These are phyloP conservation scores for Pammene aurita DNA, from an alignment of 2,888 invertebrate species.

Conservation along the genomic window DNA sequence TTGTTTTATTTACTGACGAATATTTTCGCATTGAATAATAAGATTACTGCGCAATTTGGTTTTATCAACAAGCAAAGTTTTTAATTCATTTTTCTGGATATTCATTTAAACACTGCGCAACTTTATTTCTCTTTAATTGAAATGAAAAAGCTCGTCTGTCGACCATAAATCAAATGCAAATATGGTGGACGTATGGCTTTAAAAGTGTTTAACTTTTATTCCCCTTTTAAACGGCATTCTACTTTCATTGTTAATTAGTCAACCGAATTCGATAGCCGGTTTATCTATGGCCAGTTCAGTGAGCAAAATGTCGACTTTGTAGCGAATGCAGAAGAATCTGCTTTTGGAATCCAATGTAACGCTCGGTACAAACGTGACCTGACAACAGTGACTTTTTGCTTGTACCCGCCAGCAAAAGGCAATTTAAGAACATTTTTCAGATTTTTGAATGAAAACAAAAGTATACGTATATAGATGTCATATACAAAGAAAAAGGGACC, in stretches of 20 bases:
- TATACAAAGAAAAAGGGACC: no score
- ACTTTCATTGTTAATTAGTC: slow-evolving; percentile 33
- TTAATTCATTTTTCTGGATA: slow-evolving; percentile 13
- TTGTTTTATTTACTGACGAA: no score
- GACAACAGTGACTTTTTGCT: slow-evolving; percentile 21
- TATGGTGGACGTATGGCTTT: slow-evolving; percentile 17
- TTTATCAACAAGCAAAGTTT: not conserved
- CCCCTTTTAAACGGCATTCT: slow-evolving; percentile 10
- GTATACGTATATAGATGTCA: no score
- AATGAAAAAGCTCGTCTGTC: slow-evolving; percentile 16
- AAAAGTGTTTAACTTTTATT: slow-evolving; percentile 30
- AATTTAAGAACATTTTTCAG: slow-evolving; percentile 3
- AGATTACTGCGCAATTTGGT: not conserved
- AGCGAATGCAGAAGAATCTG: slow-evolving; percentile 19
- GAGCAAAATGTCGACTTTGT: slow-evolving; percentile 24
- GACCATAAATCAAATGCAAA: slow-evolving; percentile 29
- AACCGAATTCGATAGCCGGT: slow-evolving; percentile 33
- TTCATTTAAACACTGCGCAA: slow-evolving; percentile 13
- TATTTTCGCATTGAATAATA: no score
- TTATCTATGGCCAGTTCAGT: slow-evolving; percentile 34
- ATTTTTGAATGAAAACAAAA: no score
- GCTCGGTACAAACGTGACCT: slow-evolving; percentile 8
- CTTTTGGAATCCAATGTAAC: slow-evolving; percentile 18
- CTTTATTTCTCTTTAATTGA: slow-evolving; percentile 24
- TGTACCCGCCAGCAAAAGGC: not conserved